Evolutionary conservation across 2,797 vertebrate genomes (phyloP).

Genomic region (Steatocranus sp.): DNA sequence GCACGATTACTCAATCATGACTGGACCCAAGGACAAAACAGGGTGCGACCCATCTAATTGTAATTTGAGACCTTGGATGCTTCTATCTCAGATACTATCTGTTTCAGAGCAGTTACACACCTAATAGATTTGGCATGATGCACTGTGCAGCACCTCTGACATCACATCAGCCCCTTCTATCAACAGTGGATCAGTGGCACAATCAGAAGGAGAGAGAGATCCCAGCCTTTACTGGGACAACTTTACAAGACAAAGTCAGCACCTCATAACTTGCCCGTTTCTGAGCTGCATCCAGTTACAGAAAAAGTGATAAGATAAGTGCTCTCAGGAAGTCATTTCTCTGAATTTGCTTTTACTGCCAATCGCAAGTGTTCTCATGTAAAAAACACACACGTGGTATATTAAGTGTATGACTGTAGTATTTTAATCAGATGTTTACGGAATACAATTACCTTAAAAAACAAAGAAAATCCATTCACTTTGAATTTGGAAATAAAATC

Average conservation of each 20-base stretch:
- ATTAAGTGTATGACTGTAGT: not conserved
- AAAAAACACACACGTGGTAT: not conserved
- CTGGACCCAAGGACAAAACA: not conserved
- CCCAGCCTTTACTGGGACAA: not conserved
- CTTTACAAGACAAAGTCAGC: not conserved
- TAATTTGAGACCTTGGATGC: not conserved
- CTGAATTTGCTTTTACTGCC: not conserved
- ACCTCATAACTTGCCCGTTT: not conserved
- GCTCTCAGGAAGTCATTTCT: not conserved
- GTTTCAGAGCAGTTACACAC: not conserved
- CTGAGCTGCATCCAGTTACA: not conserved
- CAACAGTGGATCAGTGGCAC: constrained; percentile 30
- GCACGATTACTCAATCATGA: not conserved
- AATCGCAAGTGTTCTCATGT: not conserved
- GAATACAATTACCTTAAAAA: not conserved
- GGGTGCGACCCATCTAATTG: not conserved
- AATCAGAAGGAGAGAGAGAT: constrained; percentile 10
- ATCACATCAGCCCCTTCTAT: constrained; percentile 8
- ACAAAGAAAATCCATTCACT: not conserved
- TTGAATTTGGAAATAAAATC: not conserved
- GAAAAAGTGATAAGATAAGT: not conserved
- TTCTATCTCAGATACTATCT: not conserved
- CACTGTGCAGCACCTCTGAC: not conserved
- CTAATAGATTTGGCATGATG: constrained; percentile 21
- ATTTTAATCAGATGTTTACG: not conserved